Percentiles rank a stretch among this genome's conserved stretches.
These are phyloP conservation scores for Tanypteryx hageni DNA, from an alignment of 2,888 invertebrate species.

Conservation along the genomic window DNA sequence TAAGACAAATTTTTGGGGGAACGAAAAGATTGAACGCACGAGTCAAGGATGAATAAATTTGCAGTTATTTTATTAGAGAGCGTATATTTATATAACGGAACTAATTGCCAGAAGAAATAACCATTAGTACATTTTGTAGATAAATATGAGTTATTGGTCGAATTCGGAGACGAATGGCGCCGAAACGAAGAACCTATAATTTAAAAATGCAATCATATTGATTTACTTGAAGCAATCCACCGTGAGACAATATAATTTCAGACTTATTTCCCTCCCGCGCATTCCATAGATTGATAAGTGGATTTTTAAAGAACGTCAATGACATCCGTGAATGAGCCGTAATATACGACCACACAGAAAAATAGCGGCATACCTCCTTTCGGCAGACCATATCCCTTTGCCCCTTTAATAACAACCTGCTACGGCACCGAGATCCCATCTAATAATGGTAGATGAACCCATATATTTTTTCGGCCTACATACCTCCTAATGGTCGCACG, in stretches of 20 bases:
- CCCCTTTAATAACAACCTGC: constrained; percentile 32
- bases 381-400: constrained; percentile 11
- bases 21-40: too few species aligned
- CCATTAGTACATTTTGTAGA: constrained; percentile 39
- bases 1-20: too few species aligned
- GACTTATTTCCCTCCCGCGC: constrained; percentile 27
- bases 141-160: constrained; percentile 28
- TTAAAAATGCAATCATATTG: constrained; percentile 42
- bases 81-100: background rate
- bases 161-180: constrained; percentile 47
- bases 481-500: constrained; percentile 46
- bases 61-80: too few species aligned
- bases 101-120: background rate
- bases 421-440: constrained; percentile 14
- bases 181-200: constrained; percentile 51
- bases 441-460: constrained; percentile 32
- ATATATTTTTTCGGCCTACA: constrained; percentile 39
- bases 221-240: constrained; percentile 37
- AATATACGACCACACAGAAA: constrained; percentile 60
- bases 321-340: constrained; percentile 59
- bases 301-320: constrained; percentile 59
- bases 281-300: constrained; percentile 61
- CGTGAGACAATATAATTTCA: constrained; percentile 39
- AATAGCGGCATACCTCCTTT: background rate
- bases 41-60: too few species aligned